These are phyloP conservation scores for Cantharis flavilabris DNA, from an alignment of 2,888 invertebrate genomes.

Conservation along the genomic window DNA sequence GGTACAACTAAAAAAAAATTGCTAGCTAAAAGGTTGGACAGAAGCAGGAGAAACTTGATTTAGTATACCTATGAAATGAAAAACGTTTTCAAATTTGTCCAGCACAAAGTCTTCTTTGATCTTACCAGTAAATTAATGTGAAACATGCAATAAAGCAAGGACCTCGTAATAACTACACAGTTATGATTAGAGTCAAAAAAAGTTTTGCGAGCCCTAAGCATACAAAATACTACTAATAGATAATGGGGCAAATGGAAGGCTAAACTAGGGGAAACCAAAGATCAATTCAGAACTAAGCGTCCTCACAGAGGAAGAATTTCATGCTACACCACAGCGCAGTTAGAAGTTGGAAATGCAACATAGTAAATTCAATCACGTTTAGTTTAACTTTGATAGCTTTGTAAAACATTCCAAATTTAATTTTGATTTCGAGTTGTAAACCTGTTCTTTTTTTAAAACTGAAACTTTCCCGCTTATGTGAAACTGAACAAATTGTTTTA, in stretches of 20 bases:
- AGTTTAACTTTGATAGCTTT: background rate
- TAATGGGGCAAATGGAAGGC: background rate
- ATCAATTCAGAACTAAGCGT: background rate
- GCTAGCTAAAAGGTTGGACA: background rate
- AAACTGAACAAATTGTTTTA: background rate
- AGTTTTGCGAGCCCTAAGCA: background rate
- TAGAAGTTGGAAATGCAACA: background rate
- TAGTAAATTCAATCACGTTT: background rate
- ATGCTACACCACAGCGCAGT: background rate
- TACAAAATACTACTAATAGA: background rate
- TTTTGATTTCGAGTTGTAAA: background rate
- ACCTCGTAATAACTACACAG: background rate
- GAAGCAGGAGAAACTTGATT: too few relatives aligned
- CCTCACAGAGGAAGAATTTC: background rate
- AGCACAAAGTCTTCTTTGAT: background rate
- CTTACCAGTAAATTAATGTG: background rate
- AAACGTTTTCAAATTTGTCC: background rate
- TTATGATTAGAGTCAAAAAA: background rate
- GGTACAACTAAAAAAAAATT: background rate
- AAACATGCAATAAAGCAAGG: background rate
- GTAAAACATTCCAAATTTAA: background rate
- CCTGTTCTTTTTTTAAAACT: background rate
- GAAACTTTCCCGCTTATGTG: background rate
- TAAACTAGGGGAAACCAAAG: background rate
- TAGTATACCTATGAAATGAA: background rate